Base-by-base conservation (phyloP, 92 coral and sea anemone genomes). In the Porites cylindrica region DNA sequence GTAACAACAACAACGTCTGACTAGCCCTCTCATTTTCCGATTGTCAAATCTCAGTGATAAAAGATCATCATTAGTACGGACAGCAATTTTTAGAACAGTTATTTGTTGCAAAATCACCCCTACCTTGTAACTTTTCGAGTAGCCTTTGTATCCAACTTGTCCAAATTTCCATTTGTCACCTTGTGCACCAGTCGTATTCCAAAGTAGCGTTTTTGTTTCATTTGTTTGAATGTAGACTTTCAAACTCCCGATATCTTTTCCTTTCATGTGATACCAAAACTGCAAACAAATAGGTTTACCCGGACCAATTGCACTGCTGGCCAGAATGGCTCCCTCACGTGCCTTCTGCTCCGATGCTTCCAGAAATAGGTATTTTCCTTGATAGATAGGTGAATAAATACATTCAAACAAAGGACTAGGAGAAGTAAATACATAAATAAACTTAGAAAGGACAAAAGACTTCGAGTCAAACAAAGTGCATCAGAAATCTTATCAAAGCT, bases 211-310 rank as follows among this genome's bases (percentile, higher is more conserved):
- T 17, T 70, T 78, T 20, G 94, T 83, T 26, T 51, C 84, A 78
- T 92, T 94, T 4, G 85, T 85, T 67, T 70, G 77, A 10, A 62
- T 76, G 73, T 87, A 75, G 13, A 94, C 73, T 50, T 70, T 80
- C 26, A 94, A 88, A 12, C 51, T 73, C 16, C 98, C 98, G 14
- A 77, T 83, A 16, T 94, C 85, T 12, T 59, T 74, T 4, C 98
- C 98, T 23, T 77, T 92, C 98, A 92, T 94, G 86, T 94, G 95
- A 80, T 94, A 94, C 98, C 98, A 94, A 87, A 94, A 94, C 70
- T 91, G 88, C 4, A 90, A 56, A 65, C 98, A 94, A 7, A 89
- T 87, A 17, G 89, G 65, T 50, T 67, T 73, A 18, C 93, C 86
- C 10, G 74, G 76, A 0, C 17, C 62, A 3, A 92, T 85, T 19